Conservation (phyloP, 2,888 invertebrate species). For the Bombyx huttoni region DNA sequence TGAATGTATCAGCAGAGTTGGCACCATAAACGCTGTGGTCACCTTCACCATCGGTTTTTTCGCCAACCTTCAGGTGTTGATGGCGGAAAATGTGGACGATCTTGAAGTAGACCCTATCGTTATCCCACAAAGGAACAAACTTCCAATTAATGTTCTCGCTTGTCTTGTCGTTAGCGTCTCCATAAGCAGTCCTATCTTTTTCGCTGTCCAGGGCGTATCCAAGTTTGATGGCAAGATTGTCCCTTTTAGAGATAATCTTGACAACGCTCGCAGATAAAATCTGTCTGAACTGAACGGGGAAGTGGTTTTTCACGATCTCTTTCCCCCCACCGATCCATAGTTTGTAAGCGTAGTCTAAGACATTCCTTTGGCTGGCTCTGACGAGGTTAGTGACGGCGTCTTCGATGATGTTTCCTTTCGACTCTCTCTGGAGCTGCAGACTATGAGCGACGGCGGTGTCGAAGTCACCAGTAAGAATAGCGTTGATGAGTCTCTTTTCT, state of each 20-base stretch:
- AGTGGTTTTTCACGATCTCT: constrained; percentile 3
- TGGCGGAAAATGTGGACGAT: background rate
- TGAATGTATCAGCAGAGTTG: background rate
- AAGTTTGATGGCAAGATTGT: background rate
- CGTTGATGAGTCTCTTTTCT: no score
- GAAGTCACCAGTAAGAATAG: background rate
- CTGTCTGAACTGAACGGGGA: constrained; percentile 3
- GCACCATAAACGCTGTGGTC: background rate
- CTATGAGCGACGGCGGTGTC: background rate
- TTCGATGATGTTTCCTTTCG: background rate
- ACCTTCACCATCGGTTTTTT: background rate
- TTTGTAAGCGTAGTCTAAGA: constrained; percentile 5
- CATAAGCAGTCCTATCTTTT: background rate
- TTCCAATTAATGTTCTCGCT: background rate
- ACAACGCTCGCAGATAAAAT: constrained; percentile 1
- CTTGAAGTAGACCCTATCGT: background rate
- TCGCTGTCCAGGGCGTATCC: background rate
- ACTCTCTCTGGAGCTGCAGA: background rate
- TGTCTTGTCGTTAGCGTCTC: background rate
- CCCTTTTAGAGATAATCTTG: background rate
- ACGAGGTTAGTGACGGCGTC: background rate
- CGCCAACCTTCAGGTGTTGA: background rate
- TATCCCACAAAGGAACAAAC: background rate
- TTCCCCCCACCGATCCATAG: constrained; percentile 5
- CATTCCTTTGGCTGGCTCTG: constrained; percentile 1